phyloP scores from a whole-genome alignment of 2,888 invertebrate genomes.

The Lordiphosa fenestrarum region DNA sequence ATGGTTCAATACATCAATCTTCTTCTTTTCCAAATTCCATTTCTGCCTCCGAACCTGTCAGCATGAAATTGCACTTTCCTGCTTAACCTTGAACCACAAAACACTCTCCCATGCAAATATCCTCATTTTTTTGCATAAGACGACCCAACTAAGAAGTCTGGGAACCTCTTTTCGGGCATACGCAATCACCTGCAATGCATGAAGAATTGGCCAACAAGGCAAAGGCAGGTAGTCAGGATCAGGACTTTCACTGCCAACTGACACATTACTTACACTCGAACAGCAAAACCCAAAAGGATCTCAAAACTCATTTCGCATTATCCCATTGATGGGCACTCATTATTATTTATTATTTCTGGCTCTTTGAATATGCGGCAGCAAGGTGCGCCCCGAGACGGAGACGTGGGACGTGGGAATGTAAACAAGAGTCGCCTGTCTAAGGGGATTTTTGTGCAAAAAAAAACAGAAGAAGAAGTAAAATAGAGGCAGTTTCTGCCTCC shows the following conservation, averaged over 20 bases:
- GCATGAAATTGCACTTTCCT: slow-evolving; percentile 40
- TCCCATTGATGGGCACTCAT: slow-evolving; percentile 66
- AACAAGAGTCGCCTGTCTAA: slow-evolving; percentile 47
- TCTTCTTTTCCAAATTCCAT: slow-evolving; percentile 1
- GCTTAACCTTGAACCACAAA: slow-evolving; percentile 29
- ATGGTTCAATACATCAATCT: neutral
- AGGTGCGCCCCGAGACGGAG: slow-evolving; percentile 38
- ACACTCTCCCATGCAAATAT: slow-evolving; percentile 73
- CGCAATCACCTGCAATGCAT: slow-evolving; percentile 56
- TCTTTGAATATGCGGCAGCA: slow-evolving; percentile 55
- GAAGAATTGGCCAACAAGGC: slow-evolving; percentile 23
- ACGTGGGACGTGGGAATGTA: slow-evolving; percentile 66
- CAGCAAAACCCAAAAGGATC: slow-evolving; percentile 19
- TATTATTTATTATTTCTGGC: slow-evolving; percentile 64
- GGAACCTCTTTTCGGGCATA: slow-evolving; percentile 42
- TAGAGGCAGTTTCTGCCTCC: slow-evolving; percentile 15
- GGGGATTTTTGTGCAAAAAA: slow-evolving; percentile 39
- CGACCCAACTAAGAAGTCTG: slow-evolving; percentile 45
- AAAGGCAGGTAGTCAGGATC: slow-evolving; percentile 22
- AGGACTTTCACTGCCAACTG: slow-evolving; percentile 52
- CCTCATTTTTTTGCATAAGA: slow-evolving; percentile 66
- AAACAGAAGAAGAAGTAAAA: neutral
- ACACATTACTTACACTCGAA: slow-evolving; percentile 58
- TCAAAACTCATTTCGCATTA: slow-evolving; percentile 74
- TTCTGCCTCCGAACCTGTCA: slow-evolving; percentile 23